These are phyloP conservation scores for Cotesia vestalis DNA, from an alignment of 1,140 invertebrate genomes.

Conservation along the genomic window DNA sequence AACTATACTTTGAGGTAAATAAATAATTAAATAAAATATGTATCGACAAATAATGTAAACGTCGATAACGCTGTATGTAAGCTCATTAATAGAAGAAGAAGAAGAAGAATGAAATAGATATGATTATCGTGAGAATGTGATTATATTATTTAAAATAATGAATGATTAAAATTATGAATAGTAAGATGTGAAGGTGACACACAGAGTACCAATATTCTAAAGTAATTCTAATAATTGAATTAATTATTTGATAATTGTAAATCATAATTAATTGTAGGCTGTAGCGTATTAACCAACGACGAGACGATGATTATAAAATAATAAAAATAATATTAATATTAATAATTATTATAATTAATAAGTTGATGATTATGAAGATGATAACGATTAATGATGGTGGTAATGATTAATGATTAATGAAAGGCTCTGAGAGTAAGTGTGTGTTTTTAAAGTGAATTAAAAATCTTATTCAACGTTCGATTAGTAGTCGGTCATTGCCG, in stretches of 20 bases:
- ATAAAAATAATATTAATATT: slow-evolving; percentile 24
- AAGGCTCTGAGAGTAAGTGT: slow-evolving; percentile 40
- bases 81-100: slow-evolving; percentile 12
- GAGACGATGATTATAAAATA: slow-evolving; percentile 37
- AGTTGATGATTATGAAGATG: slow-evolving; percentile 32
- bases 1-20: slow-evolving; percentile 56
- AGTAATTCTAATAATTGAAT: slow-evolving; percentile 67
- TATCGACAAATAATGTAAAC: slow-evolving; percentile 1
- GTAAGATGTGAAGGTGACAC: slow-evolving; percentile 44
- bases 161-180: slow-evolving; percentile 17
- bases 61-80: slow-evolving; percentile 25
- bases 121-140: slow-evolving; percentile 25
- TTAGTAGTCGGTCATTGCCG: slow-evolving; percentile 39
- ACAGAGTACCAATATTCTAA: slow-evolving; percentile 67
- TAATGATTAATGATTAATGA: slow-evolving; percentile 14
- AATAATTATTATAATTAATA: too few relatives aligned
- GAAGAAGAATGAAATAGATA: slow-evolving; percentile 15
- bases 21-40: slow-evolving; percentile 21
- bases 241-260: slow-evolving; percentile 67
- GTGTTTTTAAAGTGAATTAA: slow-evolving; percentile 52
- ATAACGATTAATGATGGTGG: slow-evolving; percentile 33
- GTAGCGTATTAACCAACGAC: slow-evolving; percentile 62
- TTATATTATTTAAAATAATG: slow-evolving; percentile 11
- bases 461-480: slow-evolving; percentile 4
- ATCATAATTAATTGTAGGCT: slow-evolving; percentile 61